A percentile compares a stretch with the other conserved stretches of the same genome.
Conservation (phyloP, 2,113 vertebrate species). For the Pygoscelis adeliae region DNA sequence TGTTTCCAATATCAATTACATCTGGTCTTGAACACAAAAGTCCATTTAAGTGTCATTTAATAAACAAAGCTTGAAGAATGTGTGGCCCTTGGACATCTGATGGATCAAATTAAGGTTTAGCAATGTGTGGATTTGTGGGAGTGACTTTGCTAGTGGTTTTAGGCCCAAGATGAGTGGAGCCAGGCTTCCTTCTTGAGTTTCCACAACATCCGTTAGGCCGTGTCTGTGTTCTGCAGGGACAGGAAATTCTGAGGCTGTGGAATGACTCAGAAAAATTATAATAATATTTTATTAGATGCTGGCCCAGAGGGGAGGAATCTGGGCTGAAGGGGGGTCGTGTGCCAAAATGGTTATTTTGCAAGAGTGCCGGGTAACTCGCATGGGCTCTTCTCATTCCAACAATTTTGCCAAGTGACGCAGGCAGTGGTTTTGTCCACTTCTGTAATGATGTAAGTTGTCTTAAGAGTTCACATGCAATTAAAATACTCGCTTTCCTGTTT, state of each 20-base stretch:
- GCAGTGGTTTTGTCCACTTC: neutral
- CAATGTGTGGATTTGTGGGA: conserved; percentile 6
- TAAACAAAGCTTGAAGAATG: neutral
- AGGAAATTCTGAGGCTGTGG: conserved; percentile 9
- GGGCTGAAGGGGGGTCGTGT: neutral
- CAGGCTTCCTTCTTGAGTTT: conserved; percentile 16
- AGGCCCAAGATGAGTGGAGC: neutral
- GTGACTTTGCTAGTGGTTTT: neutral
- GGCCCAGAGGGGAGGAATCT: neutral
- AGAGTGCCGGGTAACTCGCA: neutral
- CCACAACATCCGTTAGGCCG: neutral
- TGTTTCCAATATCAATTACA: neutral
- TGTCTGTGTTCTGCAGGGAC: conserved; percentile 13
- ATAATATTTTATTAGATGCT: neutral
- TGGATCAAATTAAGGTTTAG: conserved; percentile 19
- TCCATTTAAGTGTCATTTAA: conserved; percentile 11
- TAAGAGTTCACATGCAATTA: neutral
- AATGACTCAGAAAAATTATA: conserved; percentile 21
- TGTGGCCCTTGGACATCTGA: conserved; percentile 1
- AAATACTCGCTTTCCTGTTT: neutral
- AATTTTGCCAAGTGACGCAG: neutral
- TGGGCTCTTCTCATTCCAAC: accelerated
- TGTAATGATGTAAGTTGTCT: neutral
- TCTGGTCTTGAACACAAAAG: neutral
- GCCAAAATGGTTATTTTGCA: neutral